Base-by-base conservation (phyloP, 1,140 invertebrate genomes). In the Notospermus geniculatus region DNA sequence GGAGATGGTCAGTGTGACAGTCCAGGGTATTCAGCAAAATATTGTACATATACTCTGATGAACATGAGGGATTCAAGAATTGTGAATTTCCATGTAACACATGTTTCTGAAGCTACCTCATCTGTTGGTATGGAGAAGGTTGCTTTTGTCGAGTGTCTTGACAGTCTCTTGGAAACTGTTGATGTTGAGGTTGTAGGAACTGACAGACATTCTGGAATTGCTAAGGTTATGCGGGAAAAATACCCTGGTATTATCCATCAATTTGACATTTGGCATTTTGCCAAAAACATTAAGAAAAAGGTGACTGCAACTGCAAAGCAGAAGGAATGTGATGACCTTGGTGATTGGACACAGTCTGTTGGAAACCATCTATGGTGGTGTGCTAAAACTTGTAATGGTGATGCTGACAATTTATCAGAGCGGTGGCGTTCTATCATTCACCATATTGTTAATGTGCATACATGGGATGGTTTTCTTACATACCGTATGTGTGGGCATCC, bases 231-330 rank as follows among this genome's bases (percentile, higher is more conserved):
- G 39, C 11, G 19, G 11, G 19, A 43, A 13, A 43, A 11, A 19
- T 43, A 13, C 19, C 19, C 39, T 43, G 11, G 19, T 19, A 43
- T 43, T 13, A 43, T 11, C 19, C 39, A 43, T 43, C 39, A 43
- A 43, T 43, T 43, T 19, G 39, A 43, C 19, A 43, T 43, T 11
- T 43, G 39, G 39, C 39, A 43, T 43, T 43, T 43, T 43, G 39
- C 39, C 19, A 43, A 43, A 43, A 13, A 11, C 11, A 43, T 43
- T 13, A 11, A 13, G 11, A 43, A 43, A 43, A 43, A 13, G 39
- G 19, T 43, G 11, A 43, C 11, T 19, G 19, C 11, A 19, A 43
- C 11, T 13, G 11, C 19, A 19, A 43, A 43, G 11, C 39, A 43
- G 19, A 43, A 43, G 19, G 39, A 19, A 43, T 13, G 19, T 43